A percentile compares a stretch with the other conserved stretches of the same genome.
These are phyloP conservation scores for Epinotia demarniana DNA, from an alignment of 2,888 invertebrate species.

Conservation along the genomic window DNA sequence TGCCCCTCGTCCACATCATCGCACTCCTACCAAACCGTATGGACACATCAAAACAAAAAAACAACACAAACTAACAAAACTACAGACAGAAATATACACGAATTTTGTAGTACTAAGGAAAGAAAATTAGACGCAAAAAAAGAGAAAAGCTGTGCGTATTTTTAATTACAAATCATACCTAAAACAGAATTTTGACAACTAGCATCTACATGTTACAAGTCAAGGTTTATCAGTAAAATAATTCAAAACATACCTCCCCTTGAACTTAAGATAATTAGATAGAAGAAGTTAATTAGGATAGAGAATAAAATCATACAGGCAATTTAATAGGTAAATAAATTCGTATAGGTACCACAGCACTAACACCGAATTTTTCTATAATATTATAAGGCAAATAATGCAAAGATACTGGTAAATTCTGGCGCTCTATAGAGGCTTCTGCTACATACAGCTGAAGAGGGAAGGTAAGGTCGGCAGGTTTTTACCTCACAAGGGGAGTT, in stretches of 20 bases:
- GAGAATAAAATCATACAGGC: slow-evolving; percentile 36
- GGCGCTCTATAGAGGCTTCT: slow-evolving; percentile 49
- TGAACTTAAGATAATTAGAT: slow-evolving; percentile 41
- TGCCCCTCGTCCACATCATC: slow-evolving; percentile 83
- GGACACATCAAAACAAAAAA: slow-evolving; percentile 68
- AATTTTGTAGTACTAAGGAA: slow-evolving; percentile 35
- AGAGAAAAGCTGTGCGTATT: slow-evolving; percentile 57
- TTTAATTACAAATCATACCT: slow-evolving; percentile 35
- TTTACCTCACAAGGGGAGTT: slow-evolving; percentile 83
- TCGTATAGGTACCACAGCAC: slow-evolving; percentile 33
- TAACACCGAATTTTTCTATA: slow-evolving; percentile 34
- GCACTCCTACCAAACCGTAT: slow-evolving; percentile 74
- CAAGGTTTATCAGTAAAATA: slow-evolving; percentile 33
- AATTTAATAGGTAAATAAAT: slow-evolving; percentile 38
- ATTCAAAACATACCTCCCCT: slow-evolving; percentile 49
- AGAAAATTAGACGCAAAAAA: slow-evolving; percentile 52
- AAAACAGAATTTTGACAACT: slow-evolving; percentile 45
- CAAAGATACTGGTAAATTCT: slow-evolving; percentile 27
- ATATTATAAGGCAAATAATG: slow-evolving; percentile 26
- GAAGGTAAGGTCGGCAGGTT: slow-evolving; percentile 64
- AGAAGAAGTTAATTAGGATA: slow-evolving; percentile 26
- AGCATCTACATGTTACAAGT: slow-evolving; percentile 38
- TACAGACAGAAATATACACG: slow-evolving; percentile 18
- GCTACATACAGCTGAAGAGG: slow-evolving; percentile 56
- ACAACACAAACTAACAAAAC: slow-evolving; percentile 42